A percentile compares a stretch with the other conserved stretches of the same genome.
Conservation (phyloP, 1,140 invertebrate species). For the Cephus cinctus region DNA sequence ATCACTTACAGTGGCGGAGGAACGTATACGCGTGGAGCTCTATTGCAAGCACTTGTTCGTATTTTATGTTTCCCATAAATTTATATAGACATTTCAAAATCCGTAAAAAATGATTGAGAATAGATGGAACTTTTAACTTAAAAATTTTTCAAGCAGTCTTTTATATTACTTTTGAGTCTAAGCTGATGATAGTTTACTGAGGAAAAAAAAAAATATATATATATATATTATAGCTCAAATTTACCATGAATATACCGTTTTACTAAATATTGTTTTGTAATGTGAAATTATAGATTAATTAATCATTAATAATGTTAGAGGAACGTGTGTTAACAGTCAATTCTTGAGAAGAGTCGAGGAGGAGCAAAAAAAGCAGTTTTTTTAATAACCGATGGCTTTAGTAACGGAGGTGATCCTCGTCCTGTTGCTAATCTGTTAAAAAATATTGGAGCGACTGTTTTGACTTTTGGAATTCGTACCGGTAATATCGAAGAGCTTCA, state of each 20-base stretch:
- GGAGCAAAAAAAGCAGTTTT: conserved; percentile 65
- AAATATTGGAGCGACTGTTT: conserved; percentile 59
- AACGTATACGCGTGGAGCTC: conserved; percentile 69
- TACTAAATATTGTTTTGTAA: no score
- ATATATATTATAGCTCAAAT: no score
- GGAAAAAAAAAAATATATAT: not conserved
- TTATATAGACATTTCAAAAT: no score
- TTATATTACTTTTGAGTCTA: no score
- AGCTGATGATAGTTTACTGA: not conserved
- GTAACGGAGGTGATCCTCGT: conserved; percentile 69
- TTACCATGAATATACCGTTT: no score
- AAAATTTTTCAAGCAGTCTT: no score
- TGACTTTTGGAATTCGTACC: conserved; percentile 70
- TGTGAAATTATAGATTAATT: no score
- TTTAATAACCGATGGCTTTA: conserved; percentile 73
- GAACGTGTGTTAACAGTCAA: no score
- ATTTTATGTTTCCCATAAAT: no score
- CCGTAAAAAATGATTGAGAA: no score
- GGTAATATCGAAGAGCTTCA: conserved; percentile 68
- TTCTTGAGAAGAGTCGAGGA: conserved; percentile 56
- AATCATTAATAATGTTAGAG: no score
- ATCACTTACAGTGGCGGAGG: conserved; percentile 68
- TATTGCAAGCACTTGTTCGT: conserved; percentile 64
- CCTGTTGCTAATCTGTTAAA: conserved; percentile 60
- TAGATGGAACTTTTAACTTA: no score